Conservation (phyloP, 2,888 invertebrate species). For the Drosophila ezoana region DNA sequence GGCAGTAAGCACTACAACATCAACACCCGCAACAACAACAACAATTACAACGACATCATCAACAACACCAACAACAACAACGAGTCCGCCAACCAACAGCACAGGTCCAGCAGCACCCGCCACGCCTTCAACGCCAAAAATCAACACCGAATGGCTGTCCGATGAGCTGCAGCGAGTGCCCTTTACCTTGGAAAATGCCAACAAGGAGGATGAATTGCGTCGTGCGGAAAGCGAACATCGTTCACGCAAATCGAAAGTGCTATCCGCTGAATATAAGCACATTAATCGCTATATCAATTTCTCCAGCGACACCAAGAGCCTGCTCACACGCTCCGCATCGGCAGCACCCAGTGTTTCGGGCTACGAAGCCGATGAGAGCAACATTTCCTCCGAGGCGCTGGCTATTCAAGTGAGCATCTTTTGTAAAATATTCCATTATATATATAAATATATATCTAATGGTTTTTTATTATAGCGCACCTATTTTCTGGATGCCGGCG, state of each 20-base stretch:
- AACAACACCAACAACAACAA: slow-evolving; percentile 9
- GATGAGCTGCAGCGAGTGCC: slow-evolving; percentile 68
- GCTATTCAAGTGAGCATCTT: slow-evolving; percentile 74
- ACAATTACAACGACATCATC: background rate
- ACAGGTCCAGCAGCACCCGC: slow-evolving; percentile 33
- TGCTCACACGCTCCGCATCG: slow-evolving; percentile 81
- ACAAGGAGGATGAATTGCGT: slow-evolving; percentile 80
- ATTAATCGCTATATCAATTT: slow-evolving; percentile 81
- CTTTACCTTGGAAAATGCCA: slow-evolving; percentile 82
- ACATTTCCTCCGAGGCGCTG: slow-evolving; percentile 83
- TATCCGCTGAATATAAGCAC: slow-evolving; percentile 83
- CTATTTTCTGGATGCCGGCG: slow-evolving; percentile 86
- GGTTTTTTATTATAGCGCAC: slow-evolving; percentile 60
- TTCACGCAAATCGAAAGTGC: slow-evolving; percentile 82
- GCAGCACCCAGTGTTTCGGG: slow-evolving; percentile 70
- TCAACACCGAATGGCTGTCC: slow-evolving; percentile 66
- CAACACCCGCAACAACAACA: background rate
- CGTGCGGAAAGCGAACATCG: slow-evolving; percentile 81
- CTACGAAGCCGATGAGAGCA: slow-evolving; percentile 76
- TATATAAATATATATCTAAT: background rate
- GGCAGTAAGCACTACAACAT: background rate
- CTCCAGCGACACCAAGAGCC: slow-evolving; percentile 81
- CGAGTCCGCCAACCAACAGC: slow-evolving; percentile 31
- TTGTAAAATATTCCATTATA: background rate
- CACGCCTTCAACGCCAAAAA: slow-evolving; percentile 68